Base-by-base conservation (phyloP, 2,888 invertebrate genomes). In the Venusia cambrica region DNA sequence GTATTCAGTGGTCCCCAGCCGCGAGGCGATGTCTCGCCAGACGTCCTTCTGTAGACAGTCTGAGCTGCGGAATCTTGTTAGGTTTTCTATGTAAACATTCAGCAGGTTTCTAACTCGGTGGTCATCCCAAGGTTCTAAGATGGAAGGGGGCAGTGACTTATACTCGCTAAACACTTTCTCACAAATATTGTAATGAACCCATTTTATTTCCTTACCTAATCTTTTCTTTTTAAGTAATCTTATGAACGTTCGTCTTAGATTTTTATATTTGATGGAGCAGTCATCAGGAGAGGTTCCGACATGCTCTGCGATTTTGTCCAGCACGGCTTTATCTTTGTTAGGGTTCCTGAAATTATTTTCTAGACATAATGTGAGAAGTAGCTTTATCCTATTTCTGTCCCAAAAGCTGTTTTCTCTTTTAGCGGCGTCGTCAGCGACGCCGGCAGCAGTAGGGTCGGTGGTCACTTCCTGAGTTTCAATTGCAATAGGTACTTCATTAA, bases 131-230 rank as follows among this genome's bases (percentile, higher is more conserved):
- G 77, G 66, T 32, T 79, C 80, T 4, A 80, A 34, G 1, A 67
- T 49, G 1, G 76, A 65, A 0, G 62, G 49, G 5, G 75, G 67
- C 4, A 80, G 45, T 1, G 68, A 54, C 40, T 76, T 78, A 38
- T 73, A 78, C 30, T 84, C 80, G 41, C 69, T 77, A 35, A 84
- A 85, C 0, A 83, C 72, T 38, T 84, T 77, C 43, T 83, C 83
- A 49, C 85, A 85, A 8, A 67, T 64, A 16, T 54, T 66, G 37
- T 64, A 87, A 43, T 81, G 81, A 0, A 78, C 58, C 87, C 87
- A 87, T 61, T 83, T 85, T 9, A 80, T 67, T 20, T 80, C 74
- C 48, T 79, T 79, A 0, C 84, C 85, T 16, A 67, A 38, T 45
- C 62, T 63, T 52, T 73, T 80, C 51, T 83, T 84, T 44, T 74